Conservation (phyloP, 2,888 invertebrate species). For the Anthoptus insignis region DNA sequence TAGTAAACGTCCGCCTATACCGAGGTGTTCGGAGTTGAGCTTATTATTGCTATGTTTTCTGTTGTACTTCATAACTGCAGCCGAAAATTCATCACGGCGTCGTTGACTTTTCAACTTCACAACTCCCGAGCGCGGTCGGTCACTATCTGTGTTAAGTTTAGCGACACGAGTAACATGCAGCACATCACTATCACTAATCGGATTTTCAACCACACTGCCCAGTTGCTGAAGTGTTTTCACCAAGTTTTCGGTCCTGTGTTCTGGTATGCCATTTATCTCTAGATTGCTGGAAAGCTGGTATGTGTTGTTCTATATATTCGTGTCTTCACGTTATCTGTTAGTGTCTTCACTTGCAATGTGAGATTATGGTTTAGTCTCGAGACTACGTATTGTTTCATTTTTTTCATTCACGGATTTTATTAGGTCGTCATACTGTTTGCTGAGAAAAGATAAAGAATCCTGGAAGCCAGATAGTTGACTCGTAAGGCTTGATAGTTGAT, state of each 20-base stretch:
- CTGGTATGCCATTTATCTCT: slow-evolving; percentile 49
- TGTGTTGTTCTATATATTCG: slow-evolving; percentile 43
- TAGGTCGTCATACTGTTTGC: slow-evolving; percentile 26
- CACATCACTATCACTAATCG: slow-evolving; percentile 34
- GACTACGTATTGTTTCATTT: slow-evolving; percentile 31
- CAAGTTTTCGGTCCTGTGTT: slow-evolving; percentile 43
- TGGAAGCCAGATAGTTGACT: slow-evolving; percentile 23
- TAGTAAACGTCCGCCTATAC: slow-evolving; percentile 14
- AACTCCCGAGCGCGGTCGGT: slow-evolving; percentile 44
- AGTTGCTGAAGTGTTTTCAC: slow-evolving; percentile 32
- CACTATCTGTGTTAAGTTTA: slow-evolving; percentile 2
- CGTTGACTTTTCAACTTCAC: slow-evolving; percentile 44
- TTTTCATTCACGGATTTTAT: slow-evolving; percentile 29
- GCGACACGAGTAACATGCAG: slow-evolving; percentile 35
- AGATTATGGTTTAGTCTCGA: slow-evolving; percentile 37
- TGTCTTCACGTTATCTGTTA: slow-evolving; percentile 40
- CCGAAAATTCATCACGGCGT: slow-evolving; percentile 42
- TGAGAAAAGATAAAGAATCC: slow-evolving; percentile 24
- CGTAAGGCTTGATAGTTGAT: slow-evolving; percentile 14
- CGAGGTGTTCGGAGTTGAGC: slow-evolving; percentile 41
- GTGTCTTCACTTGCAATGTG: slow-evolving; percentile 27
- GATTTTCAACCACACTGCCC: slow-evolving; percentile 31
- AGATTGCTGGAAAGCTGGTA: slow-evolving; percentile 44
- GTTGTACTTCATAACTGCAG: slow-evolving; percentile 42
- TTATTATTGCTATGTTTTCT: slow-evolving; percentile 2